Evolutionary conservation across 2,888 invertebrate genomes (phyloP), one percentile per base, ranked within the genome.

Genomic region (Plebejus anna): DNA sequence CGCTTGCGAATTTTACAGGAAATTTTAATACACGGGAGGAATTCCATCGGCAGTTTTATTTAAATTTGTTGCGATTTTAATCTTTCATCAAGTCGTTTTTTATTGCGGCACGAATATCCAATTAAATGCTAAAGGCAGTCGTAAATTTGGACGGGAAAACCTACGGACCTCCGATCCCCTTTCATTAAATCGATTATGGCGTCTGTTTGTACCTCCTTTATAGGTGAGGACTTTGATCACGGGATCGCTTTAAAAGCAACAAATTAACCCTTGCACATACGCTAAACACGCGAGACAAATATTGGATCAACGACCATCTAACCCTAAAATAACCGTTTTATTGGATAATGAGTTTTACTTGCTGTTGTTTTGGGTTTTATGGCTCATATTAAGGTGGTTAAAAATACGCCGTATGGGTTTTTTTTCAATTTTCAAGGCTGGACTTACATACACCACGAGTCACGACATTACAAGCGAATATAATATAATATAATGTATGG

Each of bases 161-260:
- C 86, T 88, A 85, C 84, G 82, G 86, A 84, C 86, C 88, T 88
- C 90, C 87, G 89, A 89, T 88, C 88, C 88, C 86, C 87, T 90
- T 90, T 90, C 89, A 90, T 90, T 91, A 90, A 89, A 90, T 90
- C 89, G 89, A 91, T 91, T 89, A 90, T 86, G 83, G 84, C 84
- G 82, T 84, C 84, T 88, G 88, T 90, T 89, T 90, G 86, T 86
- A 81, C 84, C 84, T 82, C 85, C 86, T 88, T 90, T 90, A 88
- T 87, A 83, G 88, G 87, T 86, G 85, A 87, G 84, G 83, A 85
- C 86, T 88, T 90, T 87, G 88, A 89, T 89, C 86, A 85, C 83
- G 82, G 87, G 89, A 90, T 89, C 89, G 87, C 86, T 87, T 85
- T 88, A 87, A 89, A 88, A 89, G 88, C 87, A 89, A 89, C 86